Evolutionary conservation across 1,140 invertebrate species (phyloP).

Genomic region (Euwallacea similis): DNA sequence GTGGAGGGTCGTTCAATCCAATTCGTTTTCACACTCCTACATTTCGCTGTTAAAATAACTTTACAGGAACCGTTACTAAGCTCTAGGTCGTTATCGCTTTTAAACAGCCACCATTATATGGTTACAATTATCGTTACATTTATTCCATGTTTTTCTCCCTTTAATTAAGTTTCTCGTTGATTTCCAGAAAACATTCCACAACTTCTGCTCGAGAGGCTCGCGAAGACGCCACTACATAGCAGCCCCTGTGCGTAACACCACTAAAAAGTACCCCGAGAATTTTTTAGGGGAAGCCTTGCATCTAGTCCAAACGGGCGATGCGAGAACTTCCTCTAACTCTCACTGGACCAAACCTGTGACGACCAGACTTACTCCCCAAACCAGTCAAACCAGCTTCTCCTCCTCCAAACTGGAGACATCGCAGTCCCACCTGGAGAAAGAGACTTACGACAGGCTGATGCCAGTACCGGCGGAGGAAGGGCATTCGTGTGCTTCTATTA

Average conservation of each 20-base stretch:
- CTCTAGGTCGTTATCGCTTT: too few species aligned
- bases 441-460: neutral
- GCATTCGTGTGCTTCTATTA: conserved; percentile 21
- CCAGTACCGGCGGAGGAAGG: neutral
- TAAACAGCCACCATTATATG: neutral
- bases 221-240: conserved; percentile 21
- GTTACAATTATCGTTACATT: too few species aligned
- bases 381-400: conserved; percentile 31
- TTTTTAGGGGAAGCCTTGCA: conserved; percentile 35
- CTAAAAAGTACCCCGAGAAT: conserved; percentile 32
- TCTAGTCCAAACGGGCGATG: conserved; percentile 32
- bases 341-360: neutral
- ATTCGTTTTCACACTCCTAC: too few species aligned
- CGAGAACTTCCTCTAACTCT: conserved; percentile 33
- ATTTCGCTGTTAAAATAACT: too few species aligned
- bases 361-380: conserved; percentile 25
- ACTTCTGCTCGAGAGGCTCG: conserved; percentile 39
- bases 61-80: too few species aligned
- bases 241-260: conserved; percentile 17
- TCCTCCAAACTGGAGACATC: conserved; percentile 24
- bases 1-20: too few species aligned
- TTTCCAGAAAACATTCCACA: conserved; percentile 48
- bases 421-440: neutral
- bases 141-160: too few species aligned
- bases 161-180: neutral